Base-by-base conservation (phyloP, 2,113 vertebrate genomes). In the Burhinus bistriatus region DNA sequence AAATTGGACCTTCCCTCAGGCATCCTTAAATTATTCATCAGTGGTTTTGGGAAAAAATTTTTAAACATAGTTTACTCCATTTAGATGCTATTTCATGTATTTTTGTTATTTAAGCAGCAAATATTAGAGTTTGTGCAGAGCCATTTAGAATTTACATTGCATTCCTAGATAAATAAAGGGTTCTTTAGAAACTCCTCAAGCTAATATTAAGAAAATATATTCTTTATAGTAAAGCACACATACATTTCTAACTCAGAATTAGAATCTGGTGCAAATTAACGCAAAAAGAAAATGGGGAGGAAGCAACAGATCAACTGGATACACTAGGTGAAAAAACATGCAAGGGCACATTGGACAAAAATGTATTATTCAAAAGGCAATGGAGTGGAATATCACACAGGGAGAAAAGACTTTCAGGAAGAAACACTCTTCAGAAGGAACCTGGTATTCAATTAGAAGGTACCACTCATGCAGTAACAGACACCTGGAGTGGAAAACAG, bases 1-100 rank as follows among this genome's bases (percentile, higher is more conserved):
- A 89, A 87, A 92, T 12, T 85, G 44, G 54, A 87, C 77, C 54
- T 93, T 95, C 70, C 66, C 30, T 81, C 32, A 89, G 81, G 80
- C 70, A 80, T 20, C 23, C 23, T 83, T 95, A 84, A 94, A 92
- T 96, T 80, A 93, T 97, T 94, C 26, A 96, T 73, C 29, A 83
- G 25, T n/a, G 40, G 40, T 86, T 93, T 94, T 82, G 5, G 44
- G 34, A 9, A 79, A 87, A 96, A 91, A 45, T 6, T 77, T 11
- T 78, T 89, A 77, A 77, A 71, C 5, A 40, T 54, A 14, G 9
- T 73, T 94, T 73, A 34, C 27, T 87, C 34, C 9, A 25, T 85
- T 89, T 82, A 83, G 27, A 94, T 95, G 34, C 1, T 72, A 58
- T 84, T 95, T 72, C 14, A 93, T 76, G 6, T 55, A 19, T 66